These are phyloP conservation scores for Thecocarcelia acutangulata DNA, from an alignment of 2,888 invertebrate genomes.

Conservation along the genomic window DNA sequence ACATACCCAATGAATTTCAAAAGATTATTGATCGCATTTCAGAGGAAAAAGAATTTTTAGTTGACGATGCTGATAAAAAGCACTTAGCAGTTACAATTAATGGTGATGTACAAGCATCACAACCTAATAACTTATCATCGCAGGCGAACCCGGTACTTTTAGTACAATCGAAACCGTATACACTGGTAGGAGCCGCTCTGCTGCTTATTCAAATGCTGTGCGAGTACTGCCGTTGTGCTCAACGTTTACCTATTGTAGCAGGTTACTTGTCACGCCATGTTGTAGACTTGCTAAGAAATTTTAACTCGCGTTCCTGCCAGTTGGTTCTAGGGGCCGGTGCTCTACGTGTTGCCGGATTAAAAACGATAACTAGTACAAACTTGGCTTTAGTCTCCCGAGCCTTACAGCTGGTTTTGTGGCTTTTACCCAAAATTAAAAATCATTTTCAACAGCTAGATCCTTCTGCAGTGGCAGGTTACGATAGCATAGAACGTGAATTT, in stretches of 20 bases:
- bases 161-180: conserved; percentile 87
- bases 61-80: conserved; percentile 53
- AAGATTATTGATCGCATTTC: conserved; percentile 88
- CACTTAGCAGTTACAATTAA: conserved; percentile 21
- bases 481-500: conserved; percentile 89
- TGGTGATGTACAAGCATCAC: conserved; percentile 19
- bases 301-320: conserved; percentile 94
- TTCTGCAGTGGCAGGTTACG: conserved; percentile 83
- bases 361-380: conserved; percentile 97
- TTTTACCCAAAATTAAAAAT: conserved; percentile 87
- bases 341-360: conserved; percentile 94
- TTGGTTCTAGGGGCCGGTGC: conserved; percentile 98
- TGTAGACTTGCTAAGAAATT: conserved; percentile 93
- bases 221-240: conserved; percentile 93
- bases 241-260: conserved; percentile 89
- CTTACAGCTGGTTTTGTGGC: conserved; percentile 90
- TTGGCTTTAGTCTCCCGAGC: conserved; percentile 93
- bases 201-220: conserved; percentile 93
- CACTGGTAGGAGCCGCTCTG: conserved; percentile 91
- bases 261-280: conserved; percentile 91
- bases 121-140: conserved; percentile 71
- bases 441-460: conserved; percentile 85
- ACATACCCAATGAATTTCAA: conserved; percentile 95
- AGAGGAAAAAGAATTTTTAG: conserved; percentile 78
- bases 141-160: conserved; percentile 84